Evolutionary conservation across 2,113 vertebrate species (phyloP), one percentile per base, ranked within the genome.

Genomic region (Melierax canorus): DNA sequence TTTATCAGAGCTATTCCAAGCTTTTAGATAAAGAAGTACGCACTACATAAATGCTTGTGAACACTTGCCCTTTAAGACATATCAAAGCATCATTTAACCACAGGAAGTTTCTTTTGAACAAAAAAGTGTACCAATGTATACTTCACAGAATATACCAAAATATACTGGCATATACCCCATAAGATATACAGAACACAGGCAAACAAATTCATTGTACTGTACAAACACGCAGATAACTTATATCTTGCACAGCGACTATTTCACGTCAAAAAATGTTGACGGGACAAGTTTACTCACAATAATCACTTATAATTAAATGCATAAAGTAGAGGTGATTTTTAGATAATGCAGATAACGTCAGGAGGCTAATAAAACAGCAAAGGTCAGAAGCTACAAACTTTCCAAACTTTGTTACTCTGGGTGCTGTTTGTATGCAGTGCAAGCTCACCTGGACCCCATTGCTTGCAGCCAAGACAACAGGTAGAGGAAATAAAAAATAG

Each of bases 31-130:
- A 85, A 92, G 51, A 95, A 78, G 59, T 39, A 78, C 17, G 14
- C 20, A 56, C 91, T 91, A 77, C 19, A 81, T 26, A 69, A 96
- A 46, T 41, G 79, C 90, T 88, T 73, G 30, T 45, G 64, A 95
- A 91, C 78, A 71, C 78, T 95, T 76, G 69, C 62, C 34, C 96
- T 86, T 90, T 96, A 88, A 71, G 78, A 67, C 29, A 51, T 95
- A 50, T 58, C 43, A 89, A 63, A 90, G 91, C 50, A 71, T 60
- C 76, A 39, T 69, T 90, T 87, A 96, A 78, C 38, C 80, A 41
- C 50, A 50, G 23, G 74, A 84, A 90, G 50, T 69, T 87, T 79
- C 46, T 67, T 87, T 83, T 92, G 63, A 73, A 63, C 59, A 94
- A 86, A 88, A 88, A 74, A 20, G 26, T 21, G 15, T 59, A 71